Conservation (phyloP, 2,888 invertebrate genomes). For the Phorcus lineatus region DNA sequence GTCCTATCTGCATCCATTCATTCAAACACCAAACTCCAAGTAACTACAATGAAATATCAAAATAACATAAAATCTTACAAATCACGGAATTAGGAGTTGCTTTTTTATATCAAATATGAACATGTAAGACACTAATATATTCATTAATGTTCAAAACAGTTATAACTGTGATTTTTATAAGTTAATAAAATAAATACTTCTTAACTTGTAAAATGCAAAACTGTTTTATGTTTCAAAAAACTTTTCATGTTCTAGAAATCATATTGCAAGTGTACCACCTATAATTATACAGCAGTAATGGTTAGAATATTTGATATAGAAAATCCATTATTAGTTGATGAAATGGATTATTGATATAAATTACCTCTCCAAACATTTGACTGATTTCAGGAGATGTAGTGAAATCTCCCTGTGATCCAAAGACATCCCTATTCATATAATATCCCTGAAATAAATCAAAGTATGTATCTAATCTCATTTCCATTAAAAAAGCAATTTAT, state of each 20-base stretch:
- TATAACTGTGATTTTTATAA: too few relatives aligned
- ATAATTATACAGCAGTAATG: not conserved
- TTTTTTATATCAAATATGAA: too few relatives aligned
- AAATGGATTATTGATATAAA: not conserved
- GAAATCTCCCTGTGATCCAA: conserved; percentile 93
- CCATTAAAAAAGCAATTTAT: not conserved
- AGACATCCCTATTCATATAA: conserved; percentile 92
- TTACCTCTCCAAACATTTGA: conserved; percentile 96
- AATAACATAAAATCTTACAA: not conserved
- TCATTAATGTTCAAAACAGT: too few relatives aligned
- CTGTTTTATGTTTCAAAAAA: too few relatives aligned
- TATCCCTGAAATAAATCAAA: conserved; percentile 81
- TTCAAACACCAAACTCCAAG: conserved; percentile 91
- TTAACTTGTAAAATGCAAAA: too few relatives aligned
- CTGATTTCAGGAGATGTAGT: conserved; percentile 97
- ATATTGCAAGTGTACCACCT: too few relatives aligned
- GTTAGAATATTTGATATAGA: not conserved
- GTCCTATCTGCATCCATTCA: conserved; percentile 86
- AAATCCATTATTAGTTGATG: not conserved
- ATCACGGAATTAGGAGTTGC: not conserved
- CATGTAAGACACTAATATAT: too few relatives aligned
- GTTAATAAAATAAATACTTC: too few relatives aligned
- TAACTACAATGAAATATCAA: conserved; percentile 78
- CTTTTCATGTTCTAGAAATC: too few relatives aligned
- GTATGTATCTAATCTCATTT: not conserved